Evolutionary conservation across 2,888 invertebrate genomes (phyloP).

Genomic region (Agrypnus murinus): DNA sequence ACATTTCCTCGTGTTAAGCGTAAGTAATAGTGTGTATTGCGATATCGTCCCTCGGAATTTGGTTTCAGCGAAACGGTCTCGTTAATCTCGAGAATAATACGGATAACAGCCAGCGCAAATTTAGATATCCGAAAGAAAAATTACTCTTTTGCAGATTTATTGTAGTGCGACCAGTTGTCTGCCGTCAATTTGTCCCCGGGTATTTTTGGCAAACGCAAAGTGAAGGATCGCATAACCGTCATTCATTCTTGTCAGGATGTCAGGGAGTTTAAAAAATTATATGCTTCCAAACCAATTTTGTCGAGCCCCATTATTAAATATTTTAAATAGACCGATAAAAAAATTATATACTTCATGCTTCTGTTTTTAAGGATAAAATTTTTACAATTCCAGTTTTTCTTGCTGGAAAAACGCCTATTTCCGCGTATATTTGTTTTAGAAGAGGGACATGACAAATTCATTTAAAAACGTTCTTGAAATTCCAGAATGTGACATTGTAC

Average conservation of each 20-base stretch:
- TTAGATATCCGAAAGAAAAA: slow-evolving; percentile 15
- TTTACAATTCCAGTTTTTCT: not conserved
- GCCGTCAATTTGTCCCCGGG: slow-evolving; percentile 16
- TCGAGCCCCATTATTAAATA: slow-evolving; percentile 17
- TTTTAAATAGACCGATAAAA: not conserved
- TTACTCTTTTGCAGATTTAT: slow-evolving; percentile 11
- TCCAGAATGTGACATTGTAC: slow-evolving; percentile 1
- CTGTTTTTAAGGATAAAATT: not conserved
- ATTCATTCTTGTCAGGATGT: slow-evolving; percentile 18
- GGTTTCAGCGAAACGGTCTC: not conserved
- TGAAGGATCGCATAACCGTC: slow-evolving; percentile 24
- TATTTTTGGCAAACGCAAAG: slow-evolving; percentile 4
- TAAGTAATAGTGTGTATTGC: slow-evolving; percentile 9
- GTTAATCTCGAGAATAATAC: slow-evolving; percentile 11
- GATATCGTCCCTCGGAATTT: not conserved
- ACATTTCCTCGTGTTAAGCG: not conserved
- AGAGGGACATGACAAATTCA: not conserved
- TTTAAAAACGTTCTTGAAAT: not conserved
- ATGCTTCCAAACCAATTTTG: slow-evolving; percentile 20
- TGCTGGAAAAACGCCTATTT: too few species aligned
- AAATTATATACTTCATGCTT: slow-evolving; percentile 10
- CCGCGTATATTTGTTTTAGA: too few species aligned
- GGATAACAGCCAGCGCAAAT: slow-evolving; percentile 4
- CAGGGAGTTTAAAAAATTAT: slow-evolving; percentile 24
- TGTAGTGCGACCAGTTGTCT: slow-evolving; percentile 17